Evolutionary conservation across 1,140 invertebrate species (phyloP), one percentile per base, ranked within the genome.

Genomic region (Drosophila nasuta): DNA sequence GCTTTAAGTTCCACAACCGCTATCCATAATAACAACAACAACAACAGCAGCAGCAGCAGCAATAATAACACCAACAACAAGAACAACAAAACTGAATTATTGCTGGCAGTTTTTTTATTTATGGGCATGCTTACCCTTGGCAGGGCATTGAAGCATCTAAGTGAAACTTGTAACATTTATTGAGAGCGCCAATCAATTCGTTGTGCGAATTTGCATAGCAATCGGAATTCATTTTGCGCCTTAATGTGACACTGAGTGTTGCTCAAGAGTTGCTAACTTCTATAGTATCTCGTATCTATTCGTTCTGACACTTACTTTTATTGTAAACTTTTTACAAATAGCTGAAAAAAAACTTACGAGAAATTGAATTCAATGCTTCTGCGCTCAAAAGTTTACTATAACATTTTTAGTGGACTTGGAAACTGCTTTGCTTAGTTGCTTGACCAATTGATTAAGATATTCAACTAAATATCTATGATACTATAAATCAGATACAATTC

Each of bases 81-180:
- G 48, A 20, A 52, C 17, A 77, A 56, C 17, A 7, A 33, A 48
- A 56, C 48, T 75, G 71, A 77, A 77, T 77, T 77, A 77, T 69
- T 30, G 38, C 67, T 59, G 54, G 25, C 67, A 45, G 58, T 64
- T 70, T 64, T 64, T 28, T 70, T 75, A 64, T 75, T 75, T 71
- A 75, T 64, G 54, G 28, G 15, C 28, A 30, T 8, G 15, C 13
- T 13, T 35, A 57, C 20, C 20, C 30, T 13, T 33, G 30, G 54
- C 11, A 13, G 59, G 30, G 54, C 70, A 73, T 73, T 52, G 11
- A 3, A 38, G 17, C 46, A 54, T 38, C 35, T 54, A 35, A 45
- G 11, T 59, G 48, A 52, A 60, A 15, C 54, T 67, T 66, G 54
- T 59, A 73, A 73, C 70, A 73, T 73, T 59, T 45, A 54, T 70